Base-by-base conservation (phyloP, 1,140 invertebrate species). In the Listronotus bonariensis region DNA sequence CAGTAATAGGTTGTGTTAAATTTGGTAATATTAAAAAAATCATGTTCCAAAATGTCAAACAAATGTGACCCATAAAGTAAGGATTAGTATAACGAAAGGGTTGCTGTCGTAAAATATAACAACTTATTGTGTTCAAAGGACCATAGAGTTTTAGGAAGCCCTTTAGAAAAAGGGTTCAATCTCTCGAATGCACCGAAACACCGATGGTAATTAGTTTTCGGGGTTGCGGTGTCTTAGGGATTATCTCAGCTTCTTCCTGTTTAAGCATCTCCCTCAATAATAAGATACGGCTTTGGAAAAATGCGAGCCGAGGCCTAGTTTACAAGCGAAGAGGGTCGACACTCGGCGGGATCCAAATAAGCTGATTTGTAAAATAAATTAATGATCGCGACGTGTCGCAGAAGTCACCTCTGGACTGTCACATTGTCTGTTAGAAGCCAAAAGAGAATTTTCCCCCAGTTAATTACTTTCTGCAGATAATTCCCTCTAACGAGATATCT, bases 341-440 rank as follows among this genome's bases (percentile, higher is more conserved):
- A 62, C 74, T 69, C 67, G 59, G 67, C 68, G 68, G 71, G 72
- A 43, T 72, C 70, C 70, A 68, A 73, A 70, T 76, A 76, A 76
- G 75, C 75, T 75, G 73, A 76, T 76, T 76, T 76, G 72, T 70
- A 75, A 76, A 76, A 75, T 75, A 76, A 76, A 76, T 76, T 76
- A 76, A 76, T 76, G 75, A 76, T 76, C 68, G 65, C 55, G 64
- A 66, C 56, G 68, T 68, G 74, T 74, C 70, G 68, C 72, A 72
- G 66, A 69, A 76, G 74, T 76, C 74, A 76, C 75, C 74, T 76
- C 70, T 51, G 68, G 71, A 72, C 69, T 76, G 75, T 75, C 75
- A 76, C 75, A 72, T 75, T 76, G 75, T 74, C 69, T 76, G 72
- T 74, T 71, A 68, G 70, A 72, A 73, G 68, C 65, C 70, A 68